Evolutionary conservation across 1,140 invertebrate genomes (phyloP).

Genomic region (Tetragonula clypearis): DNA sequence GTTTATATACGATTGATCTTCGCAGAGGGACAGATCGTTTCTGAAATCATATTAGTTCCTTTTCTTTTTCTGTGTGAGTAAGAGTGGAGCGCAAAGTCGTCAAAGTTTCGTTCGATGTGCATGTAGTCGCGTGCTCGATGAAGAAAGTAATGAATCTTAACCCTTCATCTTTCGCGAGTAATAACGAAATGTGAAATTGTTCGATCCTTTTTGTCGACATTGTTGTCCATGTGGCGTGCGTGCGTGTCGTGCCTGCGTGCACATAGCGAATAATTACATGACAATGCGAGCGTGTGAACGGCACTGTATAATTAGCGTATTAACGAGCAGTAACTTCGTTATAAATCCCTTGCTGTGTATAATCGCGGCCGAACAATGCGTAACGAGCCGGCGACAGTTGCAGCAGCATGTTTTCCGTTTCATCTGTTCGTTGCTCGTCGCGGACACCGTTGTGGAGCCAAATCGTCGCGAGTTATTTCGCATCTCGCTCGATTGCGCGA

Average conservation of each 20-base stretch:
- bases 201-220: background rate
- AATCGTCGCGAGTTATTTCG: background rate
- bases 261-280: constrained; percentile 31
- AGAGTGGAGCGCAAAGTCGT: constrained; percentile 11
- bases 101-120: background rate
- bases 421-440: background rate
- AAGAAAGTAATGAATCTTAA: background rate
- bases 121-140: no score
- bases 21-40: constrained; percentile 24
- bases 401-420: background rate
- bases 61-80: constrained; percentile 24
- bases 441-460: no score
- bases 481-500: background rate
- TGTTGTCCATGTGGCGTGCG: background rate
- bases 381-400: constrained; percentile 9
- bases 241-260: constrained; percentile 1
- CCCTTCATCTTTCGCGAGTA: background rate
- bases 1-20: background rate
- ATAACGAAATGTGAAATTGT: constrained; percentile 4
- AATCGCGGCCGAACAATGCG: constrained; percentile 40
- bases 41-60: constrained; percentile 58
- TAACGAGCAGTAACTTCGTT: constrained; percentile 54
- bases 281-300: constrained; percentile 34
- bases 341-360: constrained; percentile 46
- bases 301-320: constrained; percentile 61